A percentile compares a stretch with the other conserved stretches of the same genome.
Conservation (phyloP, 1,140 invertebrate genomes). For the Plodia interpunctella region DNA sequence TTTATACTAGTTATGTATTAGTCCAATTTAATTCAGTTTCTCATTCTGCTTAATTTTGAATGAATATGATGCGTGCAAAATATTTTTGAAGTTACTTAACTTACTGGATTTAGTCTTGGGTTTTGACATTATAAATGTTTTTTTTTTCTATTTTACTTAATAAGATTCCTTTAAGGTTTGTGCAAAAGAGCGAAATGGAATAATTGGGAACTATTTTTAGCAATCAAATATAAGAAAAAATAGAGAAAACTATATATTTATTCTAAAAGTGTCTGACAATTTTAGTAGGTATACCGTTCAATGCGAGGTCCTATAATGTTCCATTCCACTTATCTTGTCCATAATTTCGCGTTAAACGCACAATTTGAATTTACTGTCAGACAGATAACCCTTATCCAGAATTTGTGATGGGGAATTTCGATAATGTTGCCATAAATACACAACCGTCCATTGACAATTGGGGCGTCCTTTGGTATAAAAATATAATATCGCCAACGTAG, state of each 20-base stretch:
- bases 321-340: constrained; percentile 1
- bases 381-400: constrained; percentile 12
- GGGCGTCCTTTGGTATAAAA: not conserved
- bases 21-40: not conserved
- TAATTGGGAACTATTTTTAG: too few relatives aligned
- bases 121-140: too few relatives aligned
- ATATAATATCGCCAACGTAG: not conserved
- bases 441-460: constrained; percentile 12
- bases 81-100: too few relatives aligned
- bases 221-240: too few relatives aligned
- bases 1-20: not conserved
- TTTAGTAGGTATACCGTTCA: too few relatives aligned
- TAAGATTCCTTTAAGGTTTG: too few relatives aligned
- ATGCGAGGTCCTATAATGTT: not conserved
- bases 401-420: constrained; percentile 9
- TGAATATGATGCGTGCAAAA: too few relatives aligned
- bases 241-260: too few relatives aligned
- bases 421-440: constrained; percentile 10
- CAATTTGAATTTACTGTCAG: constrained; percentile 11
- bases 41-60: not conserved
- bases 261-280: too few relatives aligned
- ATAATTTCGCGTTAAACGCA: constrained; percentile 5
- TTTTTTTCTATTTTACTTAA: too few relatives aligned
- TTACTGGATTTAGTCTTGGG: too few relatives aligned
- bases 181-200: too few relatives aligned